Percentiles rank a stretch among this genome's conserved stretches.
phyloP scores from a whole-genome alignment of 2,888 invertebrate species.

The Andrena camellia region DNA sequence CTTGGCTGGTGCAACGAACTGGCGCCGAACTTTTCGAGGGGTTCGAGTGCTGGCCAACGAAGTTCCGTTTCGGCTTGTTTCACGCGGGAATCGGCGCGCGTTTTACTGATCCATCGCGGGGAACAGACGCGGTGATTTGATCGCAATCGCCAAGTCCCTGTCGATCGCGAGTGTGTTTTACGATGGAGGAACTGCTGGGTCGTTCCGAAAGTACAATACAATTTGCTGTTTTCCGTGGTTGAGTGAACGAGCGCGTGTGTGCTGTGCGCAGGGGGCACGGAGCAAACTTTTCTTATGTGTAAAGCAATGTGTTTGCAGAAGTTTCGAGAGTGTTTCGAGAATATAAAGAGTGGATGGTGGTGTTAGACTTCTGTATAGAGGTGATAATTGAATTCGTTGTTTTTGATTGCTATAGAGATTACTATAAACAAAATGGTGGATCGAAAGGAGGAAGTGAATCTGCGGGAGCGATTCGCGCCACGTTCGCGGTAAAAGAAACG shows the following conservation, averaged over 20 bases:
- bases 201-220: no score
- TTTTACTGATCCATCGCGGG: constrained; percentile 5
- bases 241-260: no score
- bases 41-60: constrained; percentile 36
- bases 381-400: no score
- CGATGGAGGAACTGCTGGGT: background rate
- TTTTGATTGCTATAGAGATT: no score
- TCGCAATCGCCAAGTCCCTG: constrained; percentile 5
- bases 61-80: constrained; percentile 64
- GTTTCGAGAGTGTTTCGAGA: no score
- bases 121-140: background rate
- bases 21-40: constrained; percentile 60
- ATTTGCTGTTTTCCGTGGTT: no score
- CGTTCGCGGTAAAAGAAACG: constrained; percentile 21
- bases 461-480: constrained; percentile 20
- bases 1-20: constrained; percentile 55
- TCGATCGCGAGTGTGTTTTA: background rate
- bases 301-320: no score
- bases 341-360: no score
- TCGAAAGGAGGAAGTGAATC: background rate
- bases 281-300: no score
- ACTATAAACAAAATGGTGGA: no score
- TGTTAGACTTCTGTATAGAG: no score
- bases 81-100: constrained; percentile 14
- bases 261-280: no score